These are phyloP conservation scores for Tachysurus vachellii DNA, from an alignment of 2,113 vertebrate genomes.

Conservation along the genomic window DNA sequence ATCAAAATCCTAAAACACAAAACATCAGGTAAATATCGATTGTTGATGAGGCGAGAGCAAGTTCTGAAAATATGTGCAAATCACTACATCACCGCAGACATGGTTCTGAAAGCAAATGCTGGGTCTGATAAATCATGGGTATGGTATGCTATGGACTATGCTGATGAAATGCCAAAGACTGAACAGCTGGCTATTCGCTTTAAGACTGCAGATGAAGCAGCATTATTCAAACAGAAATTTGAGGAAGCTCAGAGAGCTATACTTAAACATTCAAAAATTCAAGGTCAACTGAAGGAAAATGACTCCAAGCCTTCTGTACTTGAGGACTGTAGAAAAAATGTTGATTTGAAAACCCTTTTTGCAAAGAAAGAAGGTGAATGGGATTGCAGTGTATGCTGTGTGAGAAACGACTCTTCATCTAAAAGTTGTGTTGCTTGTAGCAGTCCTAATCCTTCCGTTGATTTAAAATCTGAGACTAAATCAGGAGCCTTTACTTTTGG, in stretches of 20 bases:
- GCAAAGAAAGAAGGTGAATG: conserved; percentile 81
- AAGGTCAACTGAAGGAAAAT: conserved; percentile 48
- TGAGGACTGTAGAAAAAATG: conserved; percentile 22
- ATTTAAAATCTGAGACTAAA: conserved; percentile 56
- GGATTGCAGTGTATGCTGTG: conserved; percentile 78
- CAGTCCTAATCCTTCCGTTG: conserved; percentile 62
- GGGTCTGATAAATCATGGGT: conserved; percentile 95
- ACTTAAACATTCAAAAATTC: conserved; percentile 55
- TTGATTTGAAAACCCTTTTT: conserved; percentile 73
- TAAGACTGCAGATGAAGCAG: conserved; percentile 92
- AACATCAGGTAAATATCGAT: conserved; percentile 88
- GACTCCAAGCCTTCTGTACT: conserved; percentile 39
- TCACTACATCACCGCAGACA: conserved; percentile 93
- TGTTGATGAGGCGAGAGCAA: conserved; percentile 96
- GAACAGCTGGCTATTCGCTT: conserved; percentile 96
- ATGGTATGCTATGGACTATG: conserved; percentile 95
- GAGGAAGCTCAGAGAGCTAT: conserved; percentile 84
- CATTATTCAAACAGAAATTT: conserved; percentile 91
- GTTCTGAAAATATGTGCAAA: conserved; percentile 98
- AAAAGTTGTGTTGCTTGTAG: conserved; percentile 78
- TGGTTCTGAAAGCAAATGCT: conserved; percentile 87
- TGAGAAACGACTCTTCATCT: conserved; percentile 73
- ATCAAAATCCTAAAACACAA: conserved; percentile 94
- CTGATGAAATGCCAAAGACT: conserved; percentile 87
- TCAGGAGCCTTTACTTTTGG: conserved; percentile 65